Evolutionary conservation across 2,888 invertebrate species (phyloP), one percentile per base, ranked within the genome.

Genomic region (Xanthia togata): DNA sequence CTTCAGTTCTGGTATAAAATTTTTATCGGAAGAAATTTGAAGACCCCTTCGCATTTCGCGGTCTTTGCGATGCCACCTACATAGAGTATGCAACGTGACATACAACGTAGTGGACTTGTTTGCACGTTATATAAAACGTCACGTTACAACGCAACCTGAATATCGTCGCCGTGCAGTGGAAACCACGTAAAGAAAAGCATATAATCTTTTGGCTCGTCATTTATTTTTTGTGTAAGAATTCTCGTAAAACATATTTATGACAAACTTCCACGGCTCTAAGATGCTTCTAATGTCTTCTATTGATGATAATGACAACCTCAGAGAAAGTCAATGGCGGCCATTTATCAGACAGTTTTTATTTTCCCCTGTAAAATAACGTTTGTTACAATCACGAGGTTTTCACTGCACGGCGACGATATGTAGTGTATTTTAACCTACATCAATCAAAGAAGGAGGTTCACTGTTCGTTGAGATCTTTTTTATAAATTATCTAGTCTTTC

Each of bases 61-160:
- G n/a, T 12, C 38, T 35, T 23, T 73, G 59, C 26, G 4, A 55
- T 73, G 65, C 6, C 65, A 78, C 2, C 17, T 62, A 60, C 79
- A n/a, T n/a, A n/a, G n/a, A 79, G 65, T n/a, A 8, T 73, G 60
- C 60, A 67, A 55, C 65, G 65, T 67, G 73, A 78, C 62, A 14
- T 12, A 4, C 8, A 62, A 62, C 67, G 31, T 44, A 55, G 35
- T 63, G n/a, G 23, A 57, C 23, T 47, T 41, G 38, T 38, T 55
- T 11, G 67, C 67, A 62, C 6, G 47, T 62, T 68, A 11, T 60
- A 57, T 50, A 57, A 71, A 41, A 26, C 4, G 55, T 78, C 41
- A 64, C 23, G 0, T 5, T 50, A 17, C 2, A 50, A 23, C 12
- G 6, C 3, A n/a, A 6, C 17, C n/a, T 55, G 55, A 55, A n/a